phyloP scores from a whole-genome alignment of 2,113 vertebrate genomes.

The Gambusia holbrooki region DNA sequence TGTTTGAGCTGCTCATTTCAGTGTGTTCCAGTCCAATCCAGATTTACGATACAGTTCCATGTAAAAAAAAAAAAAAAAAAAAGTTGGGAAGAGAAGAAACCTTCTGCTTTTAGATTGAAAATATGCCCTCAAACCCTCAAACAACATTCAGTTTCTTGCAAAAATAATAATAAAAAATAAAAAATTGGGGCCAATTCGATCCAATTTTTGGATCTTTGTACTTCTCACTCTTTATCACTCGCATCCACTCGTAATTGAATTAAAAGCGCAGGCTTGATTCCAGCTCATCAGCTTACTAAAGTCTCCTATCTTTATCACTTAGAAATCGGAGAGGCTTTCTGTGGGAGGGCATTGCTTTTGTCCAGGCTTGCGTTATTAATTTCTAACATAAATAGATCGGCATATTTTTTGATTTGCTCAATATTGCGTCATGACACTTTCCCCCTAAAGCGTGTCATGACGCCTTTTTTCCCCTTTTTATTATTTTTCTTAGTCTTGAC shows the following conservation, averaged over 20 bases:
- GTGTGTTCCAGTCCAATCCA: conserved; percentile 9
- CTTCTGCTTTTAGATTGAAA: not conserved
- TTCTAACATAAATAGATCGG: too few relatives aligned
- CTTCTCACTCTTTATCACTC: not conserved
- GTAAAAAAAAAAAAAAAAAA: not conserved
- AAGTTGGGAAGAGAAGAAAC: not conserved
- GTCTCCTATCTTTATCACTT: not conserved
- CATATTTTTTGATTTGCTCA: too few relatives aligned
- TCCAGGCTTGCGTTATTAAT: not conserved
- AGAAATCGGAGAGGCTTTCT: too few relatives aligned
- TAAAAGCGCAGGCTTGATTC: not conserved
- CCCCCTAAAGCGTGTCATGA: too few relatives aligned
- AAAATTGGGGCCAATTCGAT: too few relatives aligned
- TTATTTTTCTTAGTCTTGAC: too few relatives aligned
- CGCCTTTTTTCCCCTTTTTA: too few relatives aligned
- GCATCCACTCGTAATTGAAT: too few relatives aligned
- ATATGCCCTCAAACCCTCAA: not conserved
- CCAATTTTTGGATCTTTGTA: not conserved
- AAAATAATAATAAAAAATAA: not conserved
- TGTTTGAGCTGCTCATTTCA: conserved; percentile 28
- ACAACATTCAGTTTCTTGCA: not conserved
- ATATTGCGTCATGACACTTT: too few relatives aligned
- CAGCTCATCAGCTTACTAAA: not conserved
- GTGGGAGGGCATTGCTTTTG: not conserved
- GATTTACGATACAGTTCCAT: not conserved